phyloP scores from a whole-genome alignment of 2,113 vertebrate species.

The Heptranchias perlo region DNA sequence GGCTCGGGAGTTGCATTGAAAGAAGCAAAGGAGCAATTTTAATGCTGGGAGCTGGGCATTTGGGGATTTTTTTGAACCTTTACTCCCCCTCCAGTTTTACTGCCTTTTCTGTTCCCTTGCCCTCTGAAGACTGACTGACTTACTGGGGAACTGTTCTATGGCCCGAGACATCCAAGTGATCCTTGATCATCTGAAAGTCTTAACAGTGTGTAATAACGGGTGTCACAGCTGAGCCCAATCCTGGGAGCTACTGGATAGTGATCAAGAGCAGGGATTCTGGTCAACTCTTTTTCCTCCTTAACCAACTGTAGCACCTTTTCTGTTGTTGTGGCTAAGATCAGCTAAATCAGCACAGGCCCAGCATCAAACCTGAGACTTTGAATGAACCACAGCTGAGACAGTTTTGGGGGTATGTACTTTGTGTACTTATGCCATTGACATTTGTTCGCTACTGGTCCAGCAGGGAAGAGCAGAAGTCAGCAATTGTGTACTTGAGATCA shows the following conservation, averaged over 20 bases:
- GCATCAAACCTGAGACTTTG: neutral
- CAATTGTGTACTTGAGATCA: neutral
- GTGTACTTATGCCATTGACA: neutral
- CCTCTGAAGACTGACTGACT: neutral
- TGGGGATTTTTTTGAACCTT: neutral
- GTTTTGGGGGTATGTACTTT: neutral
- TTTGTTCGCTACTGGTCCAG: neutral
- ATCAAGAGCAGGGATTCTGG: neutral
- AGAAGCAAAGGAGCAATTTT: neutral
- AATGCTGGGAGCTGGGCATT: neutral
- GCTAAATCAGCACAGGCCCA: neutral
- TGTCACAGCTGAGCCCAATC: too few species aligned
- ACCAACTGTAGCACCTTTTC: neutral
- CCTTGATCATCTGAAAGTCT: neutral
- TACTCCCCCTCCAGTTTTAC: neutral
- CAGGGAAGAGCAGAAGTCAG: neutral
- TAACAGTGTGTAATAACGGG: neutral
- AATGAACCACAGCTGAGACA: neutral
- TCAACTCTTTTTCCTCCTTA: neutral
- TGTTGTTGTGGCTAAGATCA: neutral
- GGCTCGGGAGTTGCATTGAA: neutral
- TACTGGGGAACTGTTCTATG: neutral
- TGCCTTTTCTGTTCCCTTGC: neutral
- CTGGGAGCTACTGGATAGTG: too few species aligned
- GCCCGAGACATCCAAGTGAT: neutral